Base-by-base conservation (phyloP, 2,888 invertebrate species). In the Chrysolina haemoptera region DNA sequence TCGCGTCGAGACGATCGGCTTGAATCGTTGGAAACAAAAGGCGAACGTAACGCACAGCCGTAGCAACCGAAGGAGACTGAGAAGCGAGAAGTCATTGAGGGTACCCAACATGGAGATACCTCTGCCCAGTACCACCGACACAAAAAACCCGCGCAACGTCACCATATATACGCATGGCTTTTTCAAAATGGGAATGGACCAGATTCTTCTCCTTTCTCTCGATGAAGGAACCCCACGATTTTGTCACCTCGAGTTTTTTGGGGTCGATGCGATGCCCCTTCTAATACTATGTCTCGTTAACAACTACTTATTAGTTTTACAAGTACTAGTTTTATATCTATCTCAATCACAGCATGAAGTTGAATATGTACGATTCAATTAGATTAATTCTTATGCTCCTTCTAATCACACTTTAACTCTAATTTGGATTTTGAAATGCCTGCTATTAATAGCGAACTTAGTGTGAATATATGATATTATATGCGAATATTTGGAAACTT, bases 81-180 rank as follows among this genome's bases (percentile, higher is more conserved):
- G 65, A 76, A 82, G 84, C 75, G 72, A 73, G 65, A 76, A 82
- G 84, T 84, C 85, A 85, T 85, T 84, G 85, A 84, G 79, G 80
- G 81, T 76, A 75, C 74, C 86, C 84, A 86, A 85, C 82, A 85
- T 84, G 86, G 86, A 78, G 77, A 86, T 83, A 67, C 68, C 78
- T 20, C 79, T 82, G 82, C 82, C 81, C 83, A 80, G 74, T 71
- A 72, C 80, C 84, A 83, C 84, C 84, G 81, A 84, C 84, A 81
- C 83, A 50, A 71, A 80, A 77, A 76, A 80, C 80, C 81, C 81
- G 78, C 83, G 82, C 83, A 78, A 74, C 70, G 59, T 76, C 76
- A 76, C 84, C 83, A 80, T 84, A 82, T 84, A 81, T 68, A 80
- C 71, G 71, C 74, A 75, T 66, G 69, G 78, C 59, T 66, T 71